Evolutionary conservation across 1,140 invertebrate species (phyloP).

Genomic region (Coelopa frigida): DNA sequence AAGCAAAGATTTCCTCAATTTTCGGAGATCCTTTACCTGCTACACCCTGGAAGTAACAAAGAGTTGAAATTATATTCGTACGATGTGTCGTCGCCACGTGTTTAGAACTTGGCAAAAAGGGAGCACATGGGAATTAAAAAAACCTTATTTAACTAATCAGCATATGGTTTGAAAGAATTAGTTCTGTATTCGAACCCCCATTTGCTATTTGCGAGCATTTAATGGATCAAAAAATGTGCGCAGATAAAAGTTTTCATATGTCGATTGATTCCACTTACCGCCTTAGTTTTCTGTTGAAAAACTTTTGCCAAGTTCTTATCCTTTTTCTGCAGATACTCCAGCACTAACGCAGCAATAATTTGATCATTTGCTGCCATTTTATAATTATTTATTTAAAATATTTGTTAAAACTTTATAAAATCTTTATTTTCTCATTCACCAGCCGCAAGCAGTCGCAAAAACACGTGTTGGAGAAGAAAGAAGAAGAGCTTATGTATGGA

Average conservation of each 20-base stretch:
- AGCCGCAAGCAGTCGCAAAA: not conserved
- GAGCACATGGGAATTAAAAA: no score
- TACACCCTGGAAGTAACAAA: constrained; percentile 37
- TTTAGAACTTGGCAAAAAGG: no score
- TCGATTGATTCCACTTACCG: constrained; percentile 47
- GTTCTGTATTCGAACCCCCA: no score
- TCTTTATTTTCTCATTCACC: not conserved
- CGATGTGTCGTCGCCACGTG: not conserved
- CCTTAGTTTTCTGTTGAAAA: constrained; percentile 54
- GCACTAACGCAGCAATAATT: constrained; percentile 45
- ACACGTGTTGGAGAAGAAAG: constrained; percentile 5
- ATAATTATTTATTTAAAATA: constrained; percentile 3
- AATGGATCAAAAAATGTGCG: not conserved
- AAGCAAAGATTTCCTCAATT: constrained; percentile 46
- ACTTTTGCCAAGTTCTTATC: constrained; percentile 52
- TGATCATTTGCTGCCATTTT: constrained; percentile 13
- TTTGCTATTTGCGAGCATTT: constrained; percentile 1
- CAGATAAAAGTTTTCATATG: constrained; percentile 1
- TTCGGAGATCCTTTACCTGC: constrained; percentile 49
- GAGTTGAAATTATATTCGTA: constrained; percentile 3
- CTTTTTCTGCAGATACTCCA: constrained; percentile 51
- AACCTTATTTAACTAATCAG: no score
- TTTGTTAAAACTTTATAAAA: constrained; percentile 4
- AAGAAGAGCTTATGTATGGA: constrained; percentile 1
- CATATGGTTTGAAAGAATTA: no score